Evolutionary conservation across 2,113 vertebrate genomes (phyloP).

Genomic region (Enhydra lutris): DNA sequence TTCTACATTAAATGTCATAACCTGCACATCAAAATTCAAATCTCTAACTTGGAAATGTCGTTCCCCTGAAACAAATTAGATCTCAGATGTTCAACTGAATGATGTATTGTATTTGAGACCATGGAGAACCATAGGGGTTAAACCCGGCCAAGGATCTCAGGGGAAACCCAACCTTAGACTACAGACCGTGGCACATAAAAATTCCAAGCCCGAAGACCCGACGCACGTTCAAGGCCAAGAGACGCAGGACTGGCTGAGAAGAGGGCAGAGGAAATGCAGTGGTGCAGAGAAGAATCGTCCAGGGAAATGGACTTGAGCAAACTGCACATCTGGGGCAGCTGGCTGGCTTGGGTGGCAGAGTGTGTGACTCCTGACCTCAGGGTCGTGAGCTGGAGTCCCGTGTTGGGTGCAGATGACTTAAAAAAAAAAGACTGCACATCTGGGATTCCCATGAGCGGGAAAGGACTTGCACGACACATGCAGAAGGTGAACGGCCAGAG

Average conservation of each 20-base stretch:
- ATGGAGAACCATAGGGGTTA: neutral
- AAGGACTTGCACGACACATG: neutral
- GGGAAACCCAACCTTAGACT: neutral
- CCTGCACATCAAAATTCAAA: neutral
- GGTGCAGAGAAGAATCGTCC: fast-evolving
- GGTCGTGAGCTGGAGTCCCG: neutral
- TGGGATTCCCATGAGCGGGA: neutral
- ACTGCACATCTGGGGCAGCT: too few species aligned
- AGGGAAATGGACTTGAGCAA: too few species aligned
- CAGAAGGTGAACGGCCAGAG: neutral
- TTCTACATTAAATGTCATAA: neutral
- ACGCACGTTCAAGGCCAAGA: fast-evolving
- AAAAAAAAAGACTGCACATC: neutral
- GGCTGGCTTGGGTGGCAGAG: neutral
- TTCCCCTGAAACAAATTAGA: neutral
- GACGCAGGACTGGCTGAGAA: neutral
- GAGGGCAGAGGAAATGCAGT: fast-evolving
- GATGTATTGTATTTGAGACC: neutral
- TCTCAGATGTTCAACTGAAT: neutral
- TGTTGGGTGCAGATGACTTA: neutral
- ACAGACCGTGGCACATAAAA: neutral
- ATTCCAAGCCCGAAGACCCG: fast-evolving
- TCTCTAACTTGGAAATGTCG: neutral
- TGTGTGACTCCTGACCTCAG: neutral
- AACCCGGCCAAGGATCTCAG: neutral